A percentile compares a stretch with the other conserved stretches of the same genome.
Conservation (phyloP, 2,888 invertebrate genomes). For the Gnatocerus cornutus region DNA sequence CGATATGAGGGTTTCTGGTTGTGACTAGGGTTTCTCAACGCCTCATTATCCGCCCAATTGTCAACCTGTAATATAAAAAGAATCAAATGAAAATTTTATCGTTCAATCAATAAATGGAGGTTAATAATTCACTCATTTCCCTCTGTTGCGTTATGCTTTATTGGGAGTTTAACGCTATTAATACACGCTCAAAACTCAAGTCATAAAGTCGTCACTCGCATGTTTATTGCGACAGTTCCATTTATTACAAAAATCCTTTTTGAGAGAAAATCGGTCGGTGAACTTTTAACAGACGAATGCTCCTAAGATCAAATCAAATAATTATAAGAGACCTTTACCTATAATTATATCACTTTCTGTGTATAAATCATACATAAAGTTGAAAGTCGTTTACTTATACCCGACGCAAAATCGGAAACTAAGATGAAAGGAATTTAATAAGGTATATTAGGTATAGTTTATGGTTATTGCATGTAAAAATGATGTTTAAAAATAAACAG, state of each 20-base stretch:
- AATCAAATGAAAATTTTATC: constrained; percentile 24
- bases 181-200: neutral
- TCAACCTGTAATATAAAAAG: constrained; percentile 64
- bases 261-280: no score
- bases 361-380: no score
- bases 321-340: no score
- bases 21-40: constrained; percentile 64
- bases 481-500: no score
- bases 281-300: no score
- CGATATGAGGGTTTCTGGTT: constrained; percentile 70
- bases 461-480: no score
- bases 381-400: no score
- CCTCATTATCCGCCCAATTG: constrained; percentile 71
- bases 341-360: no score
- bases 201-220: neutral
- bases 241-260: no score
- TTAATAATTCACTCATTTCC: constrained; percentile 29
- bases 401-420: constrained; percentile 56
- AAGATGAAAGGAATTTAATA: constrained; percentile 1
- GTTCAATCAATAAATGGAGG: constrained; percentile 14
- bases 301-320: no score
- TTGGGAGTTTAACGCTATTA: constrained; percentile 28
- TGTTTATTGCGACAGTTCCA: no score
- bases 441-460: no score
- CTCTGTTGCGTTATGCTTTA: constrained; percentile 24